Evolutionary conservation across 2,888 invertebrate species (phyloP).

Genomic region (Salpingus planirostris): DNA sequence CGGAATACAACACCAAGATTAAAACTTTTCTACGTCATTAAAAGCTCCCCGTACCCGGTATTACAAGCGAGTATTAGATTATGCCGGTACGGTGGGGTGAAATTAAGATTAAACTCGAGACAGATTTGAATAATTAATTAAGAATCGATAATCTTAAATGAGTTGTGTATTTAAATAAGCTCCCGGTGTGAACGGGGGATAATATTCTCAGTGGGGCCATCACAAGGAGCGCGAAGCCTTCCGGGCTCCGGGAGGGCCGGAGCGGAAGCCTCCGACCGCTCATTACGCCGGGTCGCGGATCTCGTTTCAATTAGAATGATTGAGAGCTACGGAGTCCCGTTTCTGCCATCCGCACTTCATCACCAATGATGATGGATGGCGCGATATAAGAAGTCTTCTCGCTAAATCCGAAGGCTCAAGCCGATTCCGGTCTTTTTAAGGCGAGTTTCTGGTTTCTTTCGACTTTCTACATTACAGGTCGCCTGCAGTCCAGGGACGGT

Average conservation of each 20-base stretch:
- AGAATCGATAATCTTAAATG: constrained; percentile 24
- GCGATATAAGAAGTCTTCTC: too few relatives aligned
- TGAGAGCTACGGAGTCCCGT: constrained; percentile 39
- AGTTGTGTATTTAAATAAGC: constrained; percentile 32
- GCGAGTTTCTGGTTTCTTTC: constrained; percentile 7
- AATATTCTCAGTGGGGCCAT: constrained; percentile 32
- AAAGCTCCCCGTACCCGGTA: too few relatives aligned
- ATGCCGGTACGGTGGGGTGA: too few relatives aligned
- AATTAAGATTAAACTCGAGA: constrained; percentile 5
- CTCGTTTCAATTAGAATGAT: constrained; percentile 43
- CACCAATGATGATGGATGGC: constrained; percentile 37
- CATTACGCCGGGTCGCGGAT: constrained; percentile 35
- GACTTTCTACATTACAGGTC: constrained; percentile 14
- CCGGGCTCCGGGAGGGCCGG: constrained; percentile 23
- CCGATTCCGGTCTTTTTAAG: constrained; percentile 6
- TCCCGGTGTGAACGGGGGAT: constrained; percentile 26
- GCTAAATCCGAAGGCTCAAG: constrained; percentile 6
- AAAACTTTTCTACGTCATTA: too few relatives aligned
- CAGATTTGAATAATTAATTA: constrained; percentile 22
- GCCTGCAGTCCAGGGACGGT: constrained; percentile 15
- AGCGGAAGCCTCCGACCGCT: constrained; percentile 25
- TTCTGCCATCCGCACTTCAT: constrained; percentile 36
- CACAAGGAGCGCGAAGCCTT: constrained; percentile 15
- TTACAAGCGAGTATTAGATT: too few relatives aligned
- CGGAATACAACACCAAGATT: too few relatives aligned